Evolutionary conservation across 2,797 vertebrate genomes (phyloP).

Genomic region (Bovichtus variegatus): DNA sequence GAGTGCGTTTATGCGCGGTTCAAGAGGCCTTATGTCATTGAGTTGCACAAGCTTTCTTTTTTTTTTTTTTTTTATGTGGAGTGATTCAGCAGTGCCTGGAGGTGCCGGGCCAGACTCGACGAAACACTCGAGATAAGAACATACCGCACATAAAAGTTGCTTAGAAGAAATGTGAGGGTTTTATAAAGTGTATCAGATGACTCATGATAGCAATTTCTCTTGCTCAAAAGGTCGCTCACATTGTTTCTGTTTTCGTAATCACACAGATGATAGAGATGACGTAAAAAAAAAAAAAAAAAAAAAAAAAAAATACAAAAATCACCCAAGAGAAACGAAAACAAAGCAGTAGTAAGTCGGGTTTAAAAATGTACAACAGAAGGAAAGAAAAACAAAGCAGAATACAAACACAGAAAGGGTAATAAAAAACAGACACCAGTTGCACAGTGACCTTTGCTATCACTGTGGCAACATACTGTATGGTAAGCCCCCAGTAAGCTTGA

Average conservation of each 20-base stretch:
- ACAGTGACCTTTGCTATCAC: constrained; percentile 72
- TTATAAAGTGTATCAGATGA: constrained; percentile 13
- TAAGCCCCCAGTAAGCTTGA: constrained; percentile 72
- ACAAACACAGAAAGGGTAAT: constrained; percentile 31
- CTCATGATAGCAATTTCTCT: not conserved
- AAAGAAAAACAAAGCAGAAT: constrained; percentile 39
- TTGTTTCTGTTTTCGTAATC: constrained; percentile 1
- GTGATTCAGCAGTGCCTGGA: constrained; percentile 72
- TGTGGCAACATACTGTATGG: constrained; percentile 58
- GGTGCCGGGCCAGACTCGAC: constrained; percentile 50
- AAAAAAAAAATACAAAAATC: not conserved
- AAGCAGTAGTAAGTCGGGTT: not conserved
- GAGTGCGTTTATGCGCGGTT: constrained; percentile 30
- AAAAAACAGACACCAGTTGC: constrained; percentile 62
- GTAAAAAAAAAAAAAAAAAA: not conserved
- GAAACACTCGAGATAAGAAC: constrained; percentile 59
- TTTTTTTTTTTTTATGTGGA: constrained; percentile 10
- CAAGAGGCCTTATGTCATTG: constrained; percentile 62
- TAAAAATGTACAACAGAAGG: constrained; percentile 25
- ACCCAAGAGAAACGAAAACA: not conserved
- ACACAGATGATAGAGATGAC: not conserved
- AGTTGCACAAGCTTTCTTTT: constrained; percentile 54
- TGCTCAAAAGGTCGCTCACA: not conserved
- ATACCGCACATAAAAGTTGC: constrained; percentile 27
- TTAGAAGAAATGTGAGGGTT: constrained; percentile 24